Percentiles rank a stretch among this genome's conserved stretches.
These are phyloP conservation scores for Alosa alosa DNA, from an alignment of 2,113 vertebrate species.

Conservation along the genomic window DNA sequence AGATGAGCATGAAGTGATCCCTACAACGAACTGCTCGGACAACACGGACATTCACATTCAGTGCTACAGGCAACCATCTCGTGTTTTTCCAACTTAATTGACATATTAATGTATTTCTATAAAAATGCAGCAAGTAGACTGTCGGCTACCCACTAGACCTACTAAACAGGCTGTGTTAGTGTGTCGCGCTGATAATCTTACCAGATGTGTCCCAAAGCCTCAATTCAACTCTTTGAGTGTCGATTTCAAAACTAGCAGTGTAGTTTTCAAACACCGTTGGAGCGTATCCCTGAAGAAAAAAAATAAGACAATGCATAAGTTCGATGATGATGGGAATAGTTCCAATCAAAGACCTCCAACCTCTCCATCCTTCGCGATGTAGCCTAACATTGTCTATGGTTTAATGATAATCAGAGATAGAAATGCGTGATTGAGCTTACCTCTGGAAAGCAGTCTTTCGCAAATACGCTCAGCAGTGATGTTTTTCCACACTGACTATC, in stretches of 20 bases:
- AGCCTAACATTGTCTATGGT: neutral
- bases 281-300: conserved; percentile 76
- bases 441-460: conserved; percentile 11
- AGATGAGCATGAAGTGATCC: neutral
- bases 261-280: conserved; percentile 87
- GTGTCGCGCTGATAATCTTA: conserved; percentile 57
- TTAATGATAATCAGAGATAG: neutral
- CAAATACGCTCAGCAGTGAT: neutral
- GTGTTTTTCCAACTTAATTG: neutral
- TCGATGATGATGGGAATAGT: neutral
- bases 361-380: neutral
- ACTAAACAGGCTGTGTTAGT: neutral
- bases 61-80: neutral
- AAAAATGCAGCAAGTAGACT: neutral
- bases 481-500: conserved; percentile 19
- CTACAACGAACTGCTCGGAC: neutral
- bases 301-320: neutral
- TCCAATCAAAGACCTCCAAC: neutral
- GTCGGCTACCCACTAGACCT: neutral
- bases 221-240: conserved; percentile 83
- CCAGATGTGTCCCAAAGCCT: conserved; percentile 86
- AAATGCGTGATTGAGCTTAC: neutral
- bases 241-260: conserved; percentile 87
- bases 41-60: neutral
- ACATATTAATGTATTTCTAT: neutral